A percentile compares a stretch with the other conserved stretches of the same genome.
Evolutionary conservation across 2,888 invertebrate species (phyloP).

Genomic region (Hypolimnas misippus): DNA sequence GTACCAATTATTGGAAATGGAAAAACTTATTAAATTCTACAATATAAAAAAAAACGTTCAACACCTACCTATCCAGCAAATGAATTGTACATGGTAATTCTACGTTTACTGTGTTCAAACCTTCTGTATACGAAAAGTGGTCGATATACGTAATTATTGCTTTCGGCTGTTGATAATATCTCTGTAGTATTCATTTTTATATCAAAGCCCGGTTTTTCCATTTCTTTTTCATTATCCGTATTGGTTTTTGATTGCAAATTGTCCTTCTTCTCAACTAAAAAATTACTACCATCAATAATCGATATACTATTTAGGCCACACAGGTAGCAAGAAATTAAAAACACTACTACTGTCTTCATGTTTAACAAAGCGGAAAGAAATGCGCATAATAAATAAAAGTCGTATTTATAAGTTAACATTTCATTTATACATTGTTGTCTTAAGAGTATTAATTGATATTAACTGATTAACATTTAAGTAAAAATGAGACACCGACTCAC

Average conservation of each 20-base stretch:
- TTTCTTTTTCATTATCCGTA: not conserved
- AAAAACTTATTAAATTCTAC: not conserved
- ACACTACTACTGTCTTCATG: conserved; percentile 23
- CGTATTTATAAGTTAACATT: conserved; percentile 20
- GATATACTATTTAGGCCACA: not conserved
- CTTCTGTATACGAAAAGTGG: conserved; percentile 71
- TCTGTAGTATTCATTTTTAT: conserved; percentile 38
- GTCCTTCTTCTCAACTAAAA: not conserved
- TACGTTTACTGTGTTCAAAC: conserved; percentile 70
- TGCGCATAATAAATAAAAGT: conserved; percentile 5
- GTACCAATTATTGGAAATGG: not conserved
- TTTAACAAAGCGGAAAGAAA: conserved; percentile 15
- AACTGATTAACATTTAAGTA: conserved; percentile 16
- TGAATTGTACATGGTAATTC: conserved; percentile 73
- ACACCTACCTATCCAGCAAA: conserved; percentile 65
- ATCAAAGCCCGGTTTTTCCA: not conserved
- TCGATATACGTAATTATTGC: conserved; percentile 64
- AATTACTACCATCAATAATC: not conserved
- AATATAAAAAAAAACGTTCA: not conserved
- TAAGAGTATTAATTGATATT: conserved; percentile 27
- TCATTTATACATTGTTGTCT: conserved; percentile 22
- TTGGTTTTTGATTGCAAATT: not conserved
- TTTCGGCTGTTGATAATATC: conserved; percentile 59
- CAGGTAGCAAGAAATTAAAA: conserved; percentile 15
- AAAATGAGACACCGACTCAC: not conserved